A percentile compares a stretch with the other conserved stretches of the same genome.
Conservation (phyloP, 2,888 invertebrate species). For the Ornithoptera priamus region DNA sequence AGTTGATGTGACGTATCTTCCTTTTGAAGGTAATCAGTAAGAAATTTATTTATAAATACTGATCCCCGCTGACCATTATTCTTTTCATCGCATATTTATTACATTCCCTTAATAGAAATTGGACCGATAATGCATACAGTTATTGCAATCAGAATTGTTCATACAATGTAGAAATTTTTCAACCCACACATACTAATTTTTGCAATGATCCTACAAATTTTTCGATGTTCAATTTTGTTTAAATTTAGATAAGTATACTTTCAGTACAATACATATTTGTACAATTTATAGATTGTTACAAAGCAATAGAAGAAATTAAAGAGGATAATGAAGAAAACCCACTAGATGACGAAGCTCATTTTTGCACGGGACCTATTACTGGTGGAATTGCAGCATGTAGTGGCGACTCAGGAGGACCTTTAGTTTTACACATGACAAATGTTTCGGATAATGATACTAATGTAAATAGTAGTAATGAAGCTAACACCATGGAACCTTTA, state of each 20-base stretch:
- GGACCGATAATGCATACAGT: no score
- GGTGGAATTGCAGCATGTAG: constrained; percentile 76
- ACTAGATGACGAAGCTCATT: constrained; percentile 62
- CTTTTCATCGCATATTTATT: no score
- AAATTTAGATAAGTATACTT: no score
- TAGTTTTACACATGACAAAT: constrained; percentile 51
- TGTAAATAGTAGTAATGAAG: constrained; percentile 32
- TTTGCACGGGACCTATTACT: constrained; percentile 76
- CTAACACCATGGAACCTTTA: constrained; percentile 24
- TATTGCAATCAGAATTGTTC: no score
- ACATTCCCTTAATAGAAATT: no score
- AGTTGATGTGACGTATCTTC: constrained; percentile 60
- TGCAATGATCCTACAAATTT: no score
- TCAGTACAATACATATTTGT: neutral
- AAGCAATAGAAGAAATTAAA: constrained; percentile 57
- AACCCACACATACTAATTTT: no score
- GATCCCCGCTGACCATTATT: no score
- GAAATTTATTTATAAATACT: no score
- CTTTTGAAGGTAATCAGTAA: constrained; percentile 53
- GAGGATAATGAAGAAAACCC: constrained; percentile 61
- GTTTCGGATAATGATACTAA: constrained; percentile 35
- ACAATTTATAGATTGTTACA: constrained; percentile 60
- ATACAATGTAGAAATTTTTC: no score
- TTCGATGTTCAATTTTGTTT: no score
- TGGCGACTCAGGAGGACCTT: constrained; percentile 80